These are phyloP conservation scores for Chamaea fasciata DNA, from an alignment of 2,113 vertebrate genomes.

Conservation along the genomic window DNA sequence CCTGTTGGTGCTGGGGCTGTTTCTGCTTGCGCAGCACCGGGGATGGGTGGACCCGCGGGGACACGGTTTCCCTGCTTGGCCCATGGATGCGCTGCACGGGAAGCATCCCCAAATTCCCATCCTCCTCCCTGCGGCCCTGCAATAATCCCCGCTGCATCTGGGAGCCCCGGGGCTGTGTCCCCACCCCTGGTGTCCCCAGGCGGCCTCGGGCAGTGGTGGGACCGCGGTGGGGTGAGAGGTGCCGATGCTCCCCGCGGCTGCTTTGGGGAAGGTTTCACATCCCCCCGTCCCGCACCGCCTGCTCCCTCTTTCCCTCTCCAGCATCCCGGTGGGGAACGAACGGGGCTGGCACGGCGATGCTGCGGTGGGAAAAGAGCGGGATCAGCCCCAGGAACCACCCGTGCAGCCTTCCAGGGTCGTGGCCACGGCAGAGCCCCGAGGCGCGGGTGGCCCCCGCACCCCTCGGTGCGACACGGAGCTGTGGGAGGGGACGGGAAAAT, in stretches of 20 bases:
- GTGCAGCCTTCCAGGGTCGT: neutral
- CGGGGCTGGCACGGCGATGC: neutral
- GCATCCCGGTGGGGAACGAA: fast-evolving
- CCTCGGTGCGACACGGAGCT: neutral
- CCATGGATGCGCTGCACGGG: fast-evolving
- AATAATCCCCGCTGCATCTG: fast-evolving
- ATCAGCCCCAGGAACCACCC: neutral
- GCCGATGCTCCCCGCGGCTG: fast-evolving
- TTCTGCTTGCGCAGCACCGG: fast-evolving
- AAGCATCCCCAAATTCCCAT: neutral
- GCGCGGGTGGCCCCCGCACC: fast-evolving
- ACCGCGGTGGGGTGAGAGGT: fast-evolving
- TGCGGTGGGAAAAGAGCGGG: neutral
- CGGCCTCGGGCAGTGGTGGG: neutral
- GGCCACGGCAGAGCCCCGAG: neutral
- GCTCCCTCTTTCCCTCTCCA: neutral
- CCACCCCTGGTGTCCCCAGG: too few relatives aligned
- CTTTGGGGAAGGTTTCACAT: neutral
- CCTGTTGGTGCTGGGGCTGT: fast-evolving
- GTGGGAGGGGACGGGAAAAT: neutral
- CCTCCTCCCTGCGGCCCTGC: neutral
- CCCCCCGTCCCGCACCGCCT: neutral
- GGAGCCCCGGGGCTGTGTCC: neutral
- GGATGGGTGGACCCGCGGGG: neutral
- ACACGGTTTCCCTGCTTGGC: neutral